These are phyloP conservation scores for Corythornis cristatus DNA, from an alignment of 2,113 vertebrate genomes.

Conservation along the genomic window DNA sequence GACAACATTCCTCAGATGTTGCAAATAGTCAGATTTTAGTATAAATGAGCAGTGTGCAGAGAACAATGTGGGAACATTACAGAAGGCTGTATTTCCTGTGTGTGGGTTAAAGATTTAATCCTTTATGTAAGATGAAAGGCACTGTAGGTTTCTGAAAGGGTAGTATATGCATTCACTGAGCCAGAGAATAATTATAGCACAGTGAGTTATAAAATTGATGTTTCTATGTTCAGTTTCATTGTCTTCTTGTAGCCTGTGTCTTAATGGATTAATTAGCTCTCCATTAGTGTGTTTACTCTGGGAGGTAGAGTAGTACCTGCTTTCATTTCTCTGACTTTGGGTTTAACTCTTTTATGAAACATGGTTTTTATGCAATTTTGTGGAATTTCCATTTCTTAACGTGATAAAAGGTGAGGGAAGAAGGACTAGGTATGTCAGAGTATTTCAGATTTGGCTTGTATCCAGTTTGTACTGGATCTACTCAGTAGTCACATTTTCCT, in stretches of 20 bases:
- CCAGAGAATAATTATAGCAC: constrained; percentile 72
- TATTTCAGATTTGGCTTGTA: neutral
- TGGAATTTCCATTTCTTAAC: constrained; percentile 4
- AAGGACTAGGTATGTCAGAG: neutral
- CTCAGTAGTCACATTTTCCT: neutral
- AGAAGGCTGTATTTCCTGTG: constrained; percentile 58
- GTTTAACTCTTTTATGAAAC: constrained; percentile 48
- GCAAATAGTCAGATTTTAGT: constrained; percentile 31
- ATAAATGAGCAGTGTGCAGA: neutral
- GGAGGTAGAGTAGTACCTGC: constrained; percentile 38
- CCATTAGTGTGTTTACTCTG: constrained; percentile 63
- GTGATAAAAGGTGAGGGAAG: neutral
- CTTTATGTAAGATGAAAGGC: constrained; percentile 71
- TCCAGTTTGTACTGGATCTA: neutral
- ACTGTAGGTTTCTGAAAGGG: constrained; percentile 62
- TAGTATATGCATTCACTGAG: constrained; percentile 39
- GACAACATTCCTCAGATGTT: neutral
- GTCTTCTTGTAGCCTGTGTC: constrained; percentile 63
- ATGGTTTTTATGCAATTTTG: neutral
- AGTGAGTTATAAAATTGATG: constrained; percentile 72
- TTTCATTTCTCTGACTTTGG: constrained; percentile 45
- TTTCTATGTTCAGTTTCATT: constrained; percentile 70
- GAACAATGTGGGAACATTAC: constrained; percentile 24
- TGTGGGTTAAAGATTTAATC: constrained; percentile 69
- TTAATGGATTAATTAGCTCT: constrained; percentile 77